Percentiles rank a stretch among this genome's conserved stretches.
These are phyloP conservation scores for Pseudococcus viburni DNA, from an alignment of 2,888 invertebrate species.

Conservation along the genomic window DNA sequence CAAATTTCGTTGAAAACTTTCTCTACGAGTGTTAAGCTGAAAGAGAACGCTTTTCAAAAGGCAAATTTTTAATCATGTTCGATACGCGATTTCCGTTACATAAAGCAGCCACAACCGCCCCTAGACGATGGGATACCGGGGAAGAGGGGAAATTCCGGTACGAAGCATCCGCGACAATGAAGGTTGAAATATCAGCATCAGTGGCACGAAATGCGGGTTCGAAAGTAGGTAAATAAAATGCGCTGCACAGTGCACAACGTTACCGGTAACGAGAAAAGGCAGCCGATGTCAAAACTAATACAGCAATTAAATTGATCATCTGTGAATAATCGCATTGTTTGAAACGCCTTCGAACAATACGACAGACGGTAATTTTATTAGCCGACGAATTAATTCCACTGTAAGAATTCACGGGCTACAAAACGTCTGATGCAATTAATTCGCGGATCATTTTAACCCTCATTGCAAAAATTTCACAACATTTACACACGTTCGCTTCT, in stretches of 20 bases:
- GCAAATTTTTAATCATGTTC: no score
- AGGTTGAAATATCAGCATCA: not conserved
- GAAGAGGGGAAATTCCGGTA: no score
- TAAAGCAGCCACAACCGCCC: no score
- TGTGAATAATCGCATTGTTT: slow-evolving; percentile 41
- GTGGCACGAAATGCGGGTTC: not conserved
- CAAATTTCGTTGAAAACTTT: no score
- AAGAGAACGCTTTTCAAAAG: no score
- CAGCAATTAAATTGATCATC: slow-evolving; percentile 44
- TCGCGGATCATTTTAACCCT: slow-evolving; percentile 23
- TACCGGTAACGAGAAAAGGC: slow-evolving; percentile 5
- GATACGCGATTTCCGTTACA: no score
- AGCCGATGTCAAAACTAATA: slow-evolving; percentile 38
- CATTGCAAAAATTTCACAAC: slow-evolving; percentile 33
- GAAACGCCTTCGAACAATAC: slow-evolving; percentile 33
- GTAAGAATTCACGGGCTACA: slow-evolving; percentile 20
- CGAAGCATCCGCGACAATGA: not conserved
- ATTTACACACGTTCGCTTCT: not conserved
- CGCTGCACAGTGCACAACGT: not conserved
- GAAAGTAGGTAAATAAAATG: not conserved
- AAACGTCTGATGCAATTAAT: slow-evolving; percentile 38
- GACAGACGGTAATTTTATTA: slow-evolving; percentile 42
- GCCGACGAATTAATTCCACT: slow-evolving; percentile 29
- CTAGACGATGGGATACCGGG: no score
- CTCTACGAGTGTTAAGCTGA: no score